A percentile compares a stretch with the other conserved stretches of the same genome.
These are phyloP conservation scores for Xestia ashworthii DNA, from an alignment of 2,888 invertebrate genomes.

Conservation along the genomic window DNA sequence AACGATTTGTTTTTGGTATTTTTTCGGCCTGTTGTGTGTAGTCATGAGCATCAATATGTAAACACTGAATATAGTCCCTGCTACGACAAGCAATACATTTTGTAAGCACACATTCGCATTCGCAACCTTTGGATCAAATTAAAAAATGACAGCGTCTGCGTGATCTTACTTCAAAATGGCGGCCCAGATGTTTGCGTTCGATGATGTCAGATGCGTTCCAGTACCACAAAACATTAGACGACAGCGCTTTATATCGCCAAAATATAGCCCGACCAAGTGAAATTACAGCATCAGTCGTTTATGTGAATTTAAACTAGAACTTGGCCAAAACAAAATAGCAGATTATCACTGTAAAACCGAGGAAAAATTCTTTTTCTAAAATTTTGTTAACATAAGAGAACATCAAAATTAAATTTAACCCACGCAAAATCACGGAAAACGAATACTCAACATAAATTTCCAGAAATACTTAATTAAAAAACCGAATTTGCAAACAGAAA, in stretches of 20 bases:
- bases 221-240: no score
- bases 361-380: background rate
- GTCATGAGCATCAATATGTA: no score
- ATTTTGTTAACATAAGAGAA: background rate
- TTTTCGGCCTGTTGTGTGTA: background rate
- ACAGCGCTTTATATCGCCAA: no score
- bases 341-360: background rate
- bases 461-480: constrained; percentile 38
- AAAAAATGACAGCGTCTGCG: no score
- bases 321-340: background rate
- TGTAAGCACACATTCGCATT: no score
- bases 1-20: background rate
- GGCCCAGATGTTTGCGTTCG: no score
- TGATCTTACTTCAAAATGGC: no score
- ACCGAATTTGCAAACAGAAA: constrained; percentile 24
- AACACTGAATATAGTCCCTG: no score
- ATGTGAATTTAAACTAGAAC: background rate
- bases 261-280: no score
- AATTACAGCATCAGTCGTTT: background rate
- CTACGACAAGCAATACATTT: no score
- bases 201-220: no score
- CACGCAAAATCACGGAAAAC: background rate
- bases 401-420: background rate
- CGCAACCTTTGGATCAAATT: no score
- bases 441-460: background rate